A percentile compares a stretch with the other conserved stretches of the same genome.
Conservation (phyloP, 2,113 vertebrate species). For the Cyprinodon tularosa region DNA sequence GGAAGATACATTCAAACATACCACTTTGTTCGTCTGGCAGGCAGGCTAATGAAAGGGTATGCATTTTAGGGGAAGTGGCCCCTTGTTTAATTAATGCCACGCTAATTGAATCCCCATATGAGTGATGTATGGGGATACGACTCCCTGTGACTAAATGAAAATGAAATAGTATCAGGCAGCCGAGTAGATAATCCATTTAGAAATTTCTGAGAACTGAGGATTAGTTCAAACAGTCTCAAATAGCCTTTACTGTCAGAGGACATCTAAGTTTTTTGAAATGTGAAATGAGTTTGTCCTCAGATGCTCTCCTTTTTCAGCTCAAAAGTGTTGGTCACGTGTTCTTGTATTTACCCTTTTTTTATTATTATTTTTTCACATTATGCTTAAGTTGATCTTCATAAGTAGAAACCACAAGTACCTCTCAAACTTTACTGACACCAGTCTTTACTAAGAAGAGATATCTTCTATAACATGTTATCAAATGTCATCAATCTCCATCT, state of each 20-base stretch:
- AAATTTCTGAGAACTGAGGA: conserved; percentile 55
- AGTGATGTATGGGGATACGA: conserved; percentile 55
- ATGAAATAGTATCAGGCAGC: conserved; percentile 66
- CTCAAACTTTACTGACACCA: too few relatives aligned
- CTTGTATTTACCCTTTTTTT: not conserved
- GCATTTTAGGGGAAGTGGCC: conserved; percentile 48
- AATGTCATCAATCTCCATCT: too few relatives aligned
- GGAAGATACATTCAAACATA: not conserved
- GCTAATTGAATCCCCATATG: conserved; percentile 67
- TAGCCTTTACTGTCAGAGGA: conserved; percentile 31
- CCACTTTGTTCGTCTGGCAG: conserved; percentile 13
- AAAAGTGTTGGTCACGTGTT: not conserved
- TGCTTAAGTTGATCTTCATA: not conserved
- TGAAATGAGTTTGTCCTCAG: conserved; percentile 30
- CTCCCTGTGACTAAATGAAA: conserved; percentile 55
- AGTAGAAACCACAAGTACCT: too few relatives aligned
- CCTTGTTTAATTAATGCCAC: conserved; percentile 59
- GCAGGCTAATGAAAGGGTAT: conserved; percentile 33
- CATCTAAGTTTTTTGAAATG: conserved; percentile 46
- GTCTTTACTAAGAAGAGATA: too few relatives aligned
- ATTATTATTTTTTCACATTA: not conserved
- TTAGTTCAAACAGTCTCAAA: conserved; percentile 42
- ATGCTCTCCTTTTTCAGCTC: not conserved
- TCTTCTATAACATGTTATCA: too few relatives aligned
- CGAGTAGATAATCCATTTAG: conserved; percentile 67